Evolutionary conservation across 2,113 vertebrate species (phyloP), one percentile per base, ranked within the genome.

Genomic region (Gymnocephalus cernua): DNA sequence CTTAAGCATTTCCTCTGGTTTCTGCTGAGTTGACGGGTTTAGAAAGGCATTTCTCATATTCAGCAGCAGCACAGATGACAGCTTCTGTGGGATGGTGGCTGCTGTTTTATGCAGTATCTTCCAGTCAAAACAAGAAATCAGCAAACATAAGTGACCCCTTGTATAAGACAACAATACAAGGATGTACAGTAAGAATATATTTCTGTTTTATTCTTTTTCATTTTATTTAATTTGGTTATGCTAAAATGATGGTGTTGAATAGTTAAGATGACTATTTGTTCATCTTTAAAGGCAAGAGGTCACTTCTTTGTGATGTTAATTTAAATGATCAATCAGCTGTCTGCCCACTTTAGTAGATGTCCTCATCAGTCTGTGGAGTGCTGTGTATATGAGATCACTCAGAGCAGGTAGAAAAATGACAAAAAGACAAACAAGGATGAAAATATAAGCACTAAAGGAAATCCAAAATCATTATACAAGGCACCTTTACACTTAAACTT

Each of bases 11-110:
- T 87, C 68, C 74, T 74, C 29, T 38, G 58, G 58, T 64, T 75
- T 72, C 78, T 56, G 77, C 83, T 86, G 89, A 85, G 9, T n/a
- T 53, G 35, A 73, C 75, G 2, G 68, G 59, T 71, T 80, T 29
- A 67, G 38, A 62, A 56, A 53, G 27, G n/a, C 11, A 32, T 74
- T 54, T 54, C 65, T 79, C 85, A 72, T 69, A 59, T 54, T 51
- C 29, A 76, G 45, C 79, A 51, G 68, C 72, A 71, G 53, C 23
- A 41, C 50, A 44, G 76, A 66, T 45, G 67, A 77, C 63, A 58
- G 74, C 47, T 44, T 77, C 77, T 61, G 13, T 10, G 29, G 21
- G 29, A 63, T 2, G 50, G 16, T n/a, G 32, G 32, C 67, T 70
- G 45, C 38, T 62, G 58, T 62, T 74, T 82, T 38, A 79, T n/a